Conservation (phyloP, 2,888 invertebrate genomes). For the Crossocerus cetratus region DNA sequence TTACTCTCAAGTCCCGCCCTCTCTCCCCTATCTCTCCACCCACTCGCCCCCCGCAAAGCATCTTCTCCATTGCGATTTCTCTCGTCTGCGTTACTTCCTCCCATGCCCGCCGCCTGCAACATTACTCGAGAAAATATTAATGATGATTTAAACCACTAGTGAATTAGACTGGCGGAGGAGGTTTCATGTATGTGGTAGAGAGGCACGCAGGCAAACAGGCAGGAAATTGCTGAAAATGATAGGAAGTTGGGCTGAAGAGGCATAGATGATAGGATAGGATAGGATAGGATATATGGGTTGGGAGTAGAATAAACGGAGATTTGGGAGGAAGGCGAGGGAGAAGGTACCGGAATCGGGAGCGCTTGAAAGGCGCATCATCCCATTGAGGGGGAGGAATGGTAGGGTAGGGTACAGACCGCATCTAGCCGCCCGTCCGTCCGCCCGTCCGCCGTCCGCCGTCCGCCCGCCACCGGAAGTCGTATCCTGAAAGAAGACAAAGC, state of each 20-base stretch:
- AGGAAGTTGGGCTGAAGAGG: constrained; percentile 51
- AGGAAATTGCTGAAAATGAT: constrained; percentile 55
- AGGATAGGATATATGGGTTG: too few species aligned
- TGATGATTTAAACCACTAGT: too few species aligned
- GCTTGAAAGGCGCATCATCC: constrained; percentile 73
- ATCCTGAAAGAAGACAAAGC: constrained; percentile 74
- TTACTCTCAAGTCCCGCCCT: constrained; percentile 61
- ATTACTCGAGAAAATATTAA: not conserved
- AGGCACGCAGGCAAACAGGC: constrained; percentile 17
- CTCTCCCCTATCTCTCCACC: not conserved
- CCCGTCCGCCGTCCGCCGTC: too few species aligned
- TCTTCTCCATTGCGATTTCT: not conserved
- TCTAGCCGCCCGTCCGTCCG: too few species aligned
- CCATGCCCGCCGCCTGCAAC: not conserved
- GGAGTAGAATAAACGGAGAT: constrained; percentile 70
- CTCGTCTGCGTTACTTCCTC: not conserved
- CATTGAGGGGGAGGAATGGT: constrained; percentile 69
- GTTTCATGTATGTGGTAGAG: not conserved
- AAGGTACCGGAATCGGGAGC: not conserved
- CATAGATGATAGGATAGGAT: too few species aligned
- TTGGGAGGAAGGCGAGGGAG: constrained; percentile 29
- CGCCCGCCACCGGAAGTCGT: constrained; percentile 75
- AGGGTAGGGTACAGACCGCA: too few species aligned
- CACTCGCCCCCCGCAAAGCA: too few species aligned
- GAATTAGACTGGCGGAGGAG: too few species aligned